Evolutionary conservation across 2,113 vertebrate species (phyloP).

Genomic region (Podarcis raffonei): DNA sequence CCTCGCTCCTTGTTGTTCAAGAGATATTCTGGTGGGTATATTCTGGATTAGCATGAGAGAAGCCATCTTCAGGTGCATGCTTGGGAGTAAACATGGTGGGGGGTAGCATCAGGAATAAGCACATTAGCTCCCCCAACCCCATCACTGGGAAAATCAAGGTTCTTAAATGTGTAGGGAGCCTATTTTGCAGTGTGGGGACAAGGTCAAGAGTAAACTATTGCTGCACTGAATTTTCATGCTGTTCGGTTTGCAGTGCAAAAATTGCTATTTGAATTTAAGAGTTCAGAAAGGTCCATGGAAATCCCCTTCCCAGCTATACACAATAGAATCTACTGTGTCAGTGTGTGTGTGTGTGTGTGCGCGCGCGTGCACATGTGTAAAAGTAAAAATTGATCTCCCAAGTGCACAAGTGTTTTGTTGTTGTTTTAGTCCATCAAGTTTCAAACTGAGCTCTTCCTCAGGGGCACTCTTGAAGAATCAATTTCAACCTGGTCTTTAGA

Average conservation of each 20-base stretch:
- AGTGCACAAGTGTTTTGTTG: not conserved
- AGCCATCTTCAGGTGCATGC: not conserved
- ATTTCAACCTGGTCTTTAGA: not conserved
- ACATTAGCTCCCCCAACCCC: no score
- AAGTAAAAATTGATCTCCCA: not conserved
- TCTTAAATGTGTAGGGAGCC: no score
- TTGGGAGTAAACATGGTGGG: no score
- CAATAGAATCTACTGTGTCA: not conserved
- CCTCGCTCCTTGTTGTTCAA: not conserved
- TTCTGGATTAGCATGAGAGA: not conserved
- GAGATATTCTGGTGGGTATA: not conserved
- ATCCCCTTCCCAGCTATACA: not conserved
- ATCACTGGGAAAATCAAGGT: no score
- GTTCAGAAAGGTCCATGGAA: not conserved
- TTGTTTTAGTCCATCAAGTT: not conserved
- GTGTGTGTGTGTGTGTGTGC: not conserved
- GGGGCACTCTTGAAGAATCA: not conserved
- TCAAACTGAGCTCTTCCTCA: not conserved
- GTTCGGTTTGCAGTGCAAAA: not conserved
- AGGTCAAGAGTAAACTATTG: not conserved
- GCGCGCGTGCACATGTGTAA: not conserved
- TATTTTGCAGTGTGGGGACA: not conserved
- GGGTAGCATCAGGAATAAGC: no score
- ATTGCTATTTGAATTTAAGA: not conserved
- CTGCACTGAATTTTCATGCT: not conserved